A percentile compares a stretch with the other conserved stretches of the same genome.
Evolutionary conservation across 1,140 invertebrate genomes (phyloP).

Genomic region (Gryon sp.): DNA sequence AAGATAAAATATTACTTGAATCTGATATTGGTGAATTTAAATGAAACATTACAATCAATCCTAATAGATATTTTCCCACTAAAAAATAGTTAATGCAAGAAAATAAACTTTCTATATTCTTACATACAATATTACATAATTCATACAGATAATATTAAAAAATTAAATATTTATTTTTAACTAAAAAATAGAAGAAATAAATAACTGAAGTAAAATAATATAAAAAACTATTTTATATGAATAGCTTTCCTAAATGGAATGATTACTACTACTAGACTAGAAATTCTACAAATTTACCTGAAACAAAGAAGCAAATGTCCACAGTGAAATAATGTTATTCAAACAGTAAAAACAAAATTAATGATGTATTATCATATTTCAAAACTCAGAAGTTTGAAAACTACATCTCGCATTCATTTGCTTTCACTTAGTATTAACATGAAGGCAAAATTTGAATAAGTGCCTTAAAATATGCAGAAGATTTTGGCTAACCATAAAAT

Average conservation of each 20-base stretch:
- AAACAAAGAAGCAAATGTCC: slow-evolving; percentile 17
- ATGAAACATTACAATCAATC: too few species aligned
- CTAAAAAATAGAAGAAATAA: too few species aligned
- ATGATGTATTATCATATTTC: slow-evolving; percentile 16
- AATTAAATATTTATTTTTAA: too few species aligned
- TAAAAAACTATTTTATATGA: too few species aligned
- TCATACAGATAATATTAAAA: too few species aligned
- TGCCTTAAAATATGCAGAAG: slow-evolving; percentile 11
- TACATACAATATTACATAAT: too few species aligned
- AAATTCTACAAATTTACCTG: slow-evolving; percentile 28
- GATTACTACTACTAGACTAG: not conserved
- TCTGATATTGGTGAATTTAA: too few species aligned
- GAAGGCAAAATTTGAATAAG: slow-evolving; percentile 1
- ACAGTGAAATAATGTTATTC: slow-evolving; percentile 2
- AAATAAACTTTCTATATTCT: too few species aligned
- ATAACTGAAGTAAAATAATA: too few species aligned
- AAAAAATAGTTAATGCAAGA: too few species aligned
- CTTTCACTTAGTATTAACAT: slow-evolving; percentile 5
- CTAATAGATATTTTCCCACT: too few species aligned
- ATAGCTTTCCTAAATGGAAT: slow-evolving; percentile 6
- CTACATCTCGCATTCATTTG: slow-evolving; percentile 7
- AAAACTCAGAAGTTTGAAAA: slow-evolving; percentile 9
- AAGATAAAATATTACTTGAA: too few species aligned
- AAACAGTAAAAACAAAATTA: slow-evolving; percentile 17
- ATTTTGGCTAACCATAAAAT: not conserved